Conservation (phyloP, 2,113 vertebrate species). For the Seriola quinqueradiata region DNA sequence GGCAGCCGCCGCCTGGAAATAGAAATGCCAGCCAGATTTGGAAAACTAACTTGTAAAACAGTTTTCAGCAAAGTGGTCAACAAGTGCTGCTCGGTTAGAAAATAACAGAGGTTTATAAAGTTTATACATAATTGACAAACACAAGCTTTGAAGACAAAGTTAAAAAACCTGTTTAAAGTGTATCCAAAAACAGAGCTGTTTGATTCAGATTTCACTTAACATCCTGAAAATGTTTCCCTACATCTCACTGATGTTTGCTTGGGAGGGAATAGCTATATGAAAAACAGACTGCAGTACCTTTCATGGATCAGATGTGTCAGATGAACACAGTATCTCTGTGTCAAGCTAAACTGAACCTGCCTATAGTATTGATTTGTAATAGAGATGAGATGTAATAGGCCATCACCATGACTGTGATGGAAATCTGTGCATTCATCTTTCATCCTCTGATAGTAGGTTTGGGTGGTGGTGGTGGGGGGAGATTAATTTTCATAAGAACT, state of each 20-base stretch:
- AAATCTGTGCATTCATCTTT: too few species aligned
- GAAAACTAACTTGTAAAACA: neutral
- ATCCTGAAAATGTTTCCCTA: neutral
- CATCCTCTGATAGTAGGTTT: too few species aligned
- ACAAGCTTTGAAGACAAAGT: neutral
- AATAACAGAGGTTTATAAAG: neutral
- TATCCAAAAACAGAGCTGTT: neutral
- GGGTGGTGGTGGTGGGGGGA: too few species aligned
- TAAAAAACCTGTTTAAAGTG: neutral
- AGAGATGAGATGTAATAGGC: too few species aligned
- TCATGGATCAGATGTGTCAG: neutral
- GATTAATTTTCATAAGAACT: too few species aligned
- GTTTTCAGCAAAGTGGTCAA: neutral
- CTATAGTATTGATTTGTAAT: too few species aligned
- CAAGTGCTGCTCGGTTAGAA: neutral
- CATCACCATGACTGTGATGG: too few species aligned
- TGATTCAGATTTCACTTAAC: neutral
- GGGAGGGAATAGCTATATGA: neutral
- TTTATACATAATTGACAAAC: neutral
- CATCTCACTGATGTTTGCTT: neutral
- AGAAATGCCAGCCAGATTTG: neutral
- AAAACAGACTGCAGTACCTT: neutral
- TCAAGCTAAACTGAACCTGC: neutral
- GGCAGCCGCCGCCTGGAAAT: neutral
- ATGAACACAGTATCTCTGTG: neutral